Evolutionary conservation across 2,797 vertebrate genomes (phyloP).

Genomic region (Octomys mimax): DNA sequence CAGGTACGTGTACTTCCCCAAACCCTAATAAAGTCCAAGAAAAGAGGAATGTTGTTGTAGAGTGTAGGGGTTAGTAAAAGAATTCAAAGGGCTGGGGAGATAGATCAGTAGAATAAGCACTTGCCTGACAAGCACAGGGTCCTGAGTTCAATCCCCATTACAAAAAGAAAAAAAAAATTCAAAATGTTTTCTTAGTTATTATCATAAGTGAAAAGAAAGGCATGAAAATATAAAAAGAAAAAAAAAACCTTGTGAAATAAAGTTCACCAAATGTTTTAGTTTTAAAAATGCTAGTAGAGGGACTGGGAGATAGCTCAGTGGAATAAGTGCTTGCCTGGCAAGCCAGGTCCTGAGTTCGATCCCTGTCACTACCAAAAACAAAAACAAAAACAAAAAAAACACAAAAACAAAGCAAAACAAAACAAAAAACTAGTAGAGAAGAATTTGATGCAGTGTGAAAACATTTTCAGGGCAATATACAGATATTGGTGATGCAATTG

Average conservation of each 20-base stretch:
- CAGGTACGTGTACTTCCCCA: background rate
- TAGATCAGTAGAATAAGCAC: too few relatives aligned
- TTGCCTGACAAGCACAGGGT: too few relatives aligned
- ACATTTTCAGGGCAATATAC: background rate
- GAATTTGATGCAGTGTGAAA: background rate
- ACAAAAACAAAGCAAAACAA: too few relatives aligned
- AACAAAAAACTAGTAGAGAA: background rate
- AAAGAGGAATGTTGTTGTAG: background rate
- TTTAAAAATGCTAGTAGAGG: background rate
- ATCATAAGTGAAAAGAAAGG: background rate
- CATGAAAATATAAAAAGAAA: background rate
- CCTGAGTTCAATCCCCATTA: too few relatives aligned
- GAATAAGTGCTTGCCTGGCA: too few relatives aligned
- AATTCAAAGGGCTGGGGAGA: background rate
- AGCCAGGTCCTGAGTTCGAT: too few relatives aligned
- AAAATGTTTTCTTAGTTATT: constrained; percentile 8
- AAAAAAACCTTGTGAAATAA: background rate
- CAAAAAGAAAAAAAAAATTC: background rate
- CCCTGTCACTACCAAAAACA: too few relatives aligned
- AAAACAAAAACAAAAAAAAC: too few relatives aligned
- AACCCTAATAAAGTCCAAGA: background rate
- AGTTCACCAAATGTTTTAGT: background rate
- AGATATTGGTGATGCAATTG: background rate
- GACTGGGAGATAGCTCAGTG: too few relatives aligned
- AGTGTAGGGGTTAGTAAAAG: background rate